phyloP scores from a whole-genome alignment of 1,140 invertebrate genomes.

The Chelonus insularis region DNA sequence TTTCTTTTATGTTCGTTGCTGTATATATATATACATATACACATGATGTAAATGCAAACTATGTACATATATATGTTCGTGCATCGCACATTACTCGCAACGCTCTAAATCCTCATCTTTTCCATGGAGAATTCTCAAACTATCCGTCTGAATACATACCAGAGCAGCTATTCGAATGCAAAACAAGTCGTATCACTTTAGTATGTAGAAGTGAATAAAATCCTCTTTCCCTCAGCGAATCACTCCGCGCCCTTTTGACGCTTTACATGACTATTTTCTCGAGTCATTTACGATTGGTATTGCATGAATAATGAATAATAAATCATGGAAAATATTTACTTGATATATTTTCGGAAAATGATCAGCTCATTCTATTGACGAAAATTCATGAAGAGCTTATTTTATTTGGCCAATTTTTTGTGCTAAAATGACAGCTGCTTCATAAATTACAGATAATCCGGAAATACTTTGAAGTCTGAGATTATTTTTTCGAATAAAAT shows the following conservation, averaged over 20 bases:
- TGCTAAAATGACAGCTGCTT: too few species aligned
- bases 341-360: too few species aligned
- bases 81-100: background rate
- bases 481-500: too few species aligned
- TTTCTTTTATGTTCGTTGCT: too few species aligned
- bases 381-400: too few species aligned
- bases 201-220: constrained; percentile 11
- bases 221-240: background rate
- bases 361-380: too few species aligned
- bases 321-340: too few species aligned
- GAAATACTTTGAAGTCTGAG: too few species aligned
- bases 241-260: background rate
- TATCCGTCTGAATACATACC: constrained; percentile 14
- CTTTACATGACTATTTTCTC: constrained; percentile 10
- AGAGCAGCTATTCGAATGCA: constrained; percentile 37
- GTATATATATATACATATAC: background rate
- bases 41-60: too few species aligned
- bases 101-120: background rate
- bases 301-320: constrained; percentile 8
- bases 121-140: background rate
- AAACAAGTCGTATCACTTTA: constrained; percentile 38
- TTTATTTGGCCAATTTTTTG: too few species aligned
- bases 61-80: background rate
- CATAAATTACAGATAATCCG: too few species aligned
- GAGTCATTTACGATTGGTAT: background rate